These are phyloP conservation scores for Micrasema longulum DNA, from an alignment of 1,140 invertebrate species.

Conservation along the genomic window DNA sequence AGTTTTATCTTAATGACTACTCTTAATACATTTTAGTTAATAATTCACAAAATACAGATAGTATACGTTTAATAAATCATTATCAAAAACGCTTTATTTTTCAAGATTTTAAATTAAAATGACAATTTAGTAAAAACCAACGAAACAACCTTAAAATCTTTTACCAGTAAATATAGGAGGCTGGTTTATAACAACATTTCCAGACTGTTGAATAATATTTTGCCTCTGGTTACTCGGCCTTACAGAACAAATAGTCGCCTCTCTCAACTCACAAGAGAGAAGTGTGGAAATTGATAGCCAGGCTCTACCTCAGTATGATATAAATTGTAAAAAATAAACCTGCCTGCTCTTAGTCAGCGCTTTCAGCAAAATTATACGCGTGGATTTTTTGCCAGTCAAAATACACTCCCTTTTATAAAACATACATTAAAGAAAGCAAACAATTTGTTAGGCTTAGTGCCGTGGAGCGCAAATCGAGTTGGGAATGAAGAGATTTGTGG, in stretches of 20 bases:
- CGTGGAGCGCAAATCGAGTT: slow-evolving; percentile 4
- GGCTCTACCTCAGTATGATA: background rate
- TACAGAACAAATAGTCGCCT: background rate
- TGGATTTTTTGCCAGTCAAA: slow-evolving; percentile 25
- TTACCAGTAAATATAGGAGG: no score
- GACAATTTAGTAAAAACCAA: no score
- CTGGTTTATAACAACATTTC: no score
- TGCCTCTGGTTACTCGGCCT: no score
- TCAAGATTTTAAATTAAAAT: no score
- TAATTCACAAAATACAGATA: no score
- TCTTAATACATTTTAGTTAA: no score
- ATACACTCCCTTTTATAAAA: slow-evolving; percentile 26
- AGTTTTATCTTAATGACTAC: no score
- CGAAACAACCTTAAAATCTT: no score
- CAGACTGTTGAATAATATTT: no score
- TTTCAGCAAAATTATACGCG: slow-evolving; percentile 14
- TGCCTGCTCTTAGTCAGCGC: slow-evolving; percentile 11
- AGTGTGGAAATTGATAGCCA: slow-evolving; percentile 6
- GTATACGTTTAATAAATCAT: no score
- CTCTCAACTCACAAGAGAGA: background rate
- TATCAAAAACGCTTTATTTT: no score
- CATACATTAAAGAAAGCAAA: slow-evolving; percentile 28
- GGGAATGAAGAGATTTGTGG: slow-evolving; percentile 39
- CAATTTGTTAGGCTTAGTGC: slow-evolving; percentile 40
- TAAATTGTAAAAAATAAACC: slow-evolving; percentile 5